These are phyloP conservation scores for Aspiorhynchus laticeps DNA, from an alignment of 2,113 vertebrate species.

Conservation along the genomic window DNA sequence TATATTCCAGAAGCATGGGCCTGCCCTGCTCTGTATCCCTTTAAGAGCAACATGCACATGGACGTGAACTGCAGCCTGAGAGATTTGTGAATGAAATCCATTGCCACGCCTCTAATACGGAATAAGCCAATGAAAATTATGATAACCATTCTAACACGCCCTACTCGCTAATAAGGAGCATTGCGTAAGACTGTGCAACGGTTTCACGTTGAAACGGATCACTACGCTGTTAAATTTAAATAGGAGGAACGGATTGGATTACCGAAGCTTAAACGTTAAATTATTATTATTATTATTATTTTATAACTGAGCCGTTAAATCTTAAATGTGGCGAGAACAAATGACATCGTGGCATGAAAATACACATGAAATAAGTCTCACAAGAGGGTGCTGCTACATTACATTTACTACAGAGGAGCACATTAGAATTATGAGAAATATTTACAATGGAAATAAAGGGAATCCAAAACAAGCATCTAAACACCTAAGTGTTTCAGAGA, in stretches of 20 bases:
- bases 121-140: constrained; percentile 56
- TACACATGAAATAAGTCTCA: not conserved
- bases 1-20: no score
- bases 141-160: constrained; percentile 35
- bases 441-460: not conserved
- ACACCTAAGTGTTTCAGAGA: no score
- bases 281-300: no score
- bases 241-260: not conserved
- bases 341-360: not conserved
- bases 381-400: not conserved
- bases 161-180: not conserved
- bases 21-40: not conserved
- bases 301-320: not conserved
- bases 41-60: constrained; percentile 41
- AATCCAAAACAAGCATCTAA: not conserved
- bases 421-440: not conserved
- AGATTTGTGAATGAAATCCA: constrained; percentile 78
- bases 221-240: constrained; percentile 18
- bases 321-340: not conserved
- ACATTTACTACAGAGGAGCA: not conserved
- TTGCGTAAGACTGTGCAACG: constrained; percentile 70
- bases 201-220: constrained; percentile 66
- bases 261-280: not conserved
- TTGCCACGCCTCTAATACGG: constrained; percentile 47
- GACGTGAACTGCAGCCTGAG: constrained; percentile 35